Conservation (phyloP, 30 jellyfish, hydroid and myxozoan genomes). For the Sanderia malayensis region DNA sequence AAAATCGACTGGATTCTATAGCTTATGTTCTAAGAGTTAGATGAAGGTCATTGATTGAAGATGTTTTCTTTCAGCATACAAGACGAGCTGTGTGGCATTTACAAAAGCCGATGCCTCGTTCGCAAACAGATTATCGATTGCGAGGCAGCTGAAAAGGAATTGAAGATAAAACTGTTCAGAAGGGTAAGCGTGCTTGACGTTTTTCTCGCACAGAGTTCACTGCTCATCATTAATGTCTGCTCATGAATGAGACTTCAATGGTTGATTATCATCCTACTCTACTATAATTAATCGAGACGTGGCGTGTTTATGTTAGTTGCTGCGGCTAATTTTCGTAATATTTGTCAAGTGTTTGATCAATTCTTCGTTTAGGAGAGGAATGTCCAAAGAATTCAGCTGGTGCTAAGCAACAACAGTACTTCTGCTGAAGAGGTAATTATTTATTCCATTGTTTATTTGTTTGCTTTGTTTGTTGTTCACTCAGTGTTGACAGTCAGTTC, state of each 20-base stretch:
- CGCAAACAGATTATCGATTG: conserved; percentile 73
- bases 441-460: too few species aligned
- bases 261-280: too few species aligned
- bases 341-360: neutral
- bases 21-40: neutral
- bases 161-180: conserved; percentile 48
- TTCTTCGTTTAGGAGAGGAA: conserved; percentile 33
- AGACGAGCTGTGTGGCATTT: conserved; percentile 57
- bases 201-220: too few species aligned
- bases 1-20: too few species aligned
- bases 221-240: too few species aligned
- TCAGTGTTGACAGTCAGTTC: too few species aligned
- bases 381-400: conserved; percentile 23
- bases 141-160: conserved; percentile 86
- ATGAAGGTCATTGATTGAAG: neutral
- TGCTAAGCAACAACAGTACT: neutral
- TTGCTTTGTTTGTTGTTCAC: too few species aligned
- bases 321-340: neutral
- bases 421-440: conserved; percentile 24
- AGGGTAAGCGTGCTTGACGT: too few species aligned
- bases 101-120: conserved; percentile 70
- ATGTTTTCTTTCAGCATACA: conserved; percentile 32
- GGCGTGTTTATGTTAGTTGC: too few species aligned
- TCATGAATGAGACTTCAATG: too few species aligned
- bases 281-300: too few species aligned